phyloP scores from a whole-genome alignment of 2,797 vertebrate genomes.

The Scarus forsteni region DNA sequence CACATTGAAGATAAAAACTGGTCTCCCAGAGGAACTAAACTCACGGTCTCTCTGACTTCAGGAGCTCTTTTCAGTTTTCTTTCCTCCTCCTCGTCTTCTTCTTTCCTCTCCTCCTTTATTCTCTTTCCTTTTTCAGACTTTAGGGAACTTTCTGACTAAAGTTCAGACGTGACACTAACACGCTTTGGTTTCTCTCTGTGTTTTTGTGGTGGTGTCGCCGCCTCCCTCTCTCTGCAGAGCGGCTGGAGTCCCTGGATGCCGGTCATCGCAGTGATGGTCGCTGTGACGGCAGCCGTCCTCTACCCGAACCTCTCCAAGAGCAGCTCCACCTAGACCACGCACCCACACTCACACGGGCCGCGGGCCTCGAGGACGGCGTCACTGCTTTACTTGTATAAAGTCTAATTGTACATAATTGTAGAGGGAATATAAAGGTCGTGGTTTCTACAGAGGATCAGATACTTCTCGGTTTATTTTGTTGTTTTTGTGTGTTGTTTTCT shows the following conservation, averaged over 20 bases:
- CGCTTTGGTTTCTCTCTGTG: background rate
- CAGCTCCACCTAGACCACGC: constrained; percentile 90
- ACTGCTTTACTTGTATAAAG: constrained; percentile 96
- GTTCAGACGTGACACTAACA: background rate
- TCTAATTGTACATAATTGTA: constrained; percentile 95
- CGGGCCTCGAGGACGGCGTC: constrained; percentile 77
- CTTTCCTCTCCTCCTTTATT: background rate
- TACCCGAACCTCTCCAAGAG: constrained; percentile 96
- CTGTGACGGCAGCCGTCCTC: constrained; percentile 94
- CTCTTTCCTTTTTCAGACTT: constrained; percentile 19
- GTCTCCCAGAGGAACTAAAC: too few species aligned
- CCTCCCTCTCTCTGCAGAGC: constrained; percentile 82
- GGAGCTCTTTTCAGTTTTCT: background rate
- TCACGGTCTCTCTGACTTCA: constrained; percentile 35
- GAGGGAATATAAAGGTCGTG: constrained; percentile 92
- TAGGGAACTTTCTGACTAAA: background rate
- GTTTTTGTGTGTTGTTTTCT: constrained; percentile 85
- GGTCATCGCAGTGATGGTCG: constrained; percentile 96
- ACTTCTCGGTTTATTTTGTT: constrained; percentile 78
- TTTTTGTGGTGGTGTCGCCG: too few species aligned
- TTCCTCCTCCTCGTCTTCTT: background rate
- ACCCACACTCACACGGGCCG: constrained; percentile 17
- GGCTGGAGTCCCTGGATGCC: constrained; percentile 97
- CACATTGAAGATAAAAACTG: too few species aligned
- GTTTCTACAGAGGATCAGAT: constrained; percentile 85